Base-by-base conservation (phyloP, 2,888 invertebrate genomes). In the Phaedon cochleariae region DNA sequence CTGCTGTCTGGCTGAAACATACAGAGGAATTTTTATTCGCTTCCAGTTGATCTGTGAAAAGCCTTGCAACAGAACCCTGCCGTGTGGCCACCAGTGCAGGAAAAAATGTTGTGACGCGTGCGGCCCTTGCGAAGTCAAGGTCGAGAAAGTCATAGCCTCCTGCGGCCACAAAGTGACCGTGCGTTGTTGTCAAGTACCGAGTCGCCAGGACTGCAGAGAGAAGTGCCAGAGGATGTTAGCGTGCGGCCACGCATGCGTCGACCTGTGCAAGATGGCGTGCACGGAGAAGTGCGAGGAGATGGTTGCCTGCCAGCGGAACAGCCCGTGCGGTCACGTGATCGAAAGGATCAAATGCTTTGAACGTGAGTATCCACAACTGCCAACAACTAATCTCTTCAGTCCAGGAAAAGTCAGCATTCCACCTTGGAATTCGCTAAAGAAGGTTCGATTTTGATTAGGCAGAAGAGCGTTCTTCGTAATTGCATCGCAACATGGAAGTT, bases 61-160 rank as follows among this genome's bases (percentile, higher is more conserved):
- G 18, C 53, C 53, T 3, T 54, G 53, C 34, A 2, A 0, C 6
- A 54, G 53, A 18, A 54, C 1, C 0, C 29, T 54, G n/a, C 5
- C 1, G 10, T 54, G 53, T 20, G 53, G 53, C 1, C 53, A 54
- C 20, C 20, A 17, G 10, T 54, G 53, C 20, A 34, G 0, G 1
- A 54, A 54, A 6, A 34, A 12, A 54, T 54, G 54, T 20, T 31
- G n/a, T 12, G 31, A 54, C 15, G 10, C 1, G 7, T 54, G 54
- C 18, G 54, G 37, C 18, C 54, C 54, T 10, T 54, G 54, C 29
- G n/a, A 34, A n/a, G 20, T 12, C 18, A 54, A 20, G n/a, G 53
- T 54, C 34, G 53, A 34, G 10, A 54, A 54, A 20, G 18, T 54
- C 7, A 20, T 54, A 10, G 34, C 34, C 18, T 17, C n/a, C 7